phyloP scores from a whole-genome alignment of 1,140 invertebrate species.

The Schlechtendalia chinensis region DNA sequence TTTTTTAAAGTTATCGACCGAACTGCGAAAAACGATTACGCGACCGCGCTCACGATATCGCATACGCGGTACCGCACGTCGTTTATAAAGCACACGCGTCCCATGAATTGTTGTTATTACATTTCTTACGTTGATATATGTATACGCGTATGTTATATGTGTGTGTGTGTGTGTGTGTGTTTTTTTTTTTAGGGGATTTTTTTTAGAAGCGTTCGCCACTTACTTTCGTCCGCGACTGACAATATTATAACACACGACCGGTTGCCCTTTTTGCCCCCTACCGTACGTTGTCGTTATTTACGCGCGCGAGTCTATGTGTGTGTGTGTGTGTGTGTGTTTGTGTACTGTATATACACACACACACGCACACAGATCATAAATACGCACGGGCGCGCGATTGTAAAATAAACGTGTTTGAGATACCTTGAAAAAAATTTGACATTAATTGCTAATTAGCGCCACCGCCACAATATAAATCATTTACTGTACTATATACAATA shows the following conservation, averaged over 20 bases:
- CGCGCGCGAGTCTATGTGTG: neutral
- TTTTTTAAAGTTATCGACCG: no score
- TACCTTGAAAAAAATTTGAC: constrained; percentile 42
- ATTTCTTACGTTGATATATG: no score
- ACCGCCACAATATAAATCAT: neutral
- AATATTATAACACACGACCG: constrained; percentile 15
- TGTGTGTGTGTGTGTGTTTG: neutral
- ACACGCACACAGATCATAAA: neutral
- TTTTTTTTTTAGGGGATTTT: neutral
- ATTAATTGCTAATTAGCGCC: constrained; percentile 26
- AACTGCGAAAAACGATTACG: no score
- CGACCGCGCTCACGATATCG: no score
- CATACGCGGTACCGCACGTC: no score
- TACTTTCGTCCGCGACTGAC: constrained; percentile 21
- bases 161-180: neutral
- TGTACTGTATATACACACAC: neutral
- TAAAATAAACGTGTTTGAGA: constrained; percentile 42
- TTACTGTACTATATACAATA: no score
- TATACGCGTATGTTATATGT: no score
- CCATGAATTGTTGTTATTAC: neutral
- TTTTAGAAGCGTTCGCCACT: constrained; percentile 26
- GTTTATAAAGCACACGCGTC: no score
- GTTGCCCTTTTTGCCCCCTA: constrained; percentile 49
- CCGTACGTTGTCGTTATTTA: constrained; percentile 5
- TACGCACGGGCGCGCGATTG: constrained; percentile 12